Base-by-base conservation (phyloP, 2,888 invertebrate genomes). In the Cryptophagus acutangulus region DNA sequence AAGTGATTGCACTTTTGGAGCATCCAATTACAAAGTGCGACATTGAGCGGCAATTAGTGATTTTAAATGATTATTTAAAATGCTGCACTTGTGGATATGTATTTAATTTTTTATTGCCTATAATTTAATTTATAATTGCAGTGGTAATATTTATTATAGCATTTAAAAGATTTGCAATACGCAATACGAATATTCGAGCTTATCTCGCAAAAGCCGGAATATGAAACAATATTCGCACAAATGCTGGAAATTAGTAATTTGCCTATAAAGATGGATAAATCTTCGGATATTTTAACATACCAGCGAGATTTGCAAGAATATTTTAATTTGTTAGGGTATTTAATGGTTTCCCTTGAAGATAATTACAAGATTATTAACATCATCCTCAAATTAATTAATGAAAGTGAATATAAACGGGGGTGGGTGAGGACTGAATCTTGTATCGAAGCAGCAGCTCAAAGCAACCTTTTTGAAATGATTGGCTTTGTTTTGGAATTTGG, bases 131-230 rank as follows among this genome's bases (percentile, higher is more conserved):
- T 2, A 30, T 39, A 28, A 8, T 20, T 20, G 6, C 24, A 8
- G 24, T 8, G n/a, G 24, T n/a, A 6, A 8, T 20, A 8, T 20
- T 20, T 20, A 20, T 20, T 20, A 8, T 20, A 71, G 71, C 62
- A 59, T 43, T 42, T 71, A 4, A 54, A 49, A 43, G 62, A 71
- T 40, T 53, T 72, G 18, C 48, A 58, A 1, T 49, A 52, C 29
- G 41, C 70, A 15, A 67, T 60, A 41, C 46, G 57, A 34, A 35
- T 70, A 25, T 41, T 71, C 10, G 64, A 69, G n/a, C n/a, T n/a
- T n/a, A n/a, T n/a, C n/a, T n/a, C n/a, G n/a, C n/a, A n/a, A n/a
- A n/a, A n/a, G n/a, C n/a, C n/a, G n/a, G n/a, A n/a, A n/a, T n/a
- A n/a, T n/a, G n/a, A n/a, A n/a, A n/a, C n/a, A n/a, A n/a, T n/a